Percentiles rank a stretch among this genome's conserved stretches.
phyloP scores from a whole-genome alignment of 2,113 vertebrate species.

The Poeciliopsis retropinna region DNA sequence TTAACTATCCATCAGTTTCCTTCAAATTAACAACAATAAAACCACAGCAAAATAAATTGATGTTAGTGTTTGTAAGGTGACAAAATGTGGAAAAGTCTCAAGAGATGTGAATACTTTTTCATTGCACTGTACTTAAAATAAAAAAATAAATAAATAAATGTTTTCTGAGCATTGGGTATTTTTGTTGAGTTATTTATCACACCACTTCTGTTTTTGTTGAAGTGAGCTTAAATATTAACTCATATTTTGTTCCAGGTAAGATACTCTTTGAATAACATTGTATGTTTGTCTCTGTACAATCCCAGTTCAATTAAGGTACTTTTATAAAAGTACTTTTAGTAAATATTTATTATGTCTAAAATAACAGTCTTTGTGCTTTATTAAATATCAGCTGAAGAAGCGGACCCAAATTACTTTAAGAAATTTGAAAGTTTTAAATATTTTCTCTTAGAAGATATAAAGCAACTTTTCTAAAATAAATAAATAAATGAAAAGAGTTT shows the following conservation, averaged over 20 bases:
- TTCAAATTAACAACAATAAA: not conserved
- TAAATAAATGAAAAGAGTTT: constrained; percentile 9
- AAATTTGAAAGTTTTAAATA: not conserved
- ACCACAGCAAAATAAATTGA: not conserved
- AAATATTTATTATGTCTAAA: not conserved
- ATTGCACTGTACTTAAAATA: no score
- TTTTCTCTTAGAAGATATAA: not conserved
- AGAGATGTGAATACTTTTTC: no score
- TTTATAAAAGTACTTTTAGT: not conserved
- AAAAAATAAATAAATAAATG: no score
- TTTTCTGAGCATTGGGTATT: no score
- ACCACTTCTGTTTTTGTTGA: no score
- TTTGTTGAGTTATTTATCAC: no score
- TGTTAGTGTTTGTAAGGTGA: not conserved
- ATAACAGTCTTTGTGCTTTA: not conserved
- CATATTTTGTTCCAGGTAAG: no score
- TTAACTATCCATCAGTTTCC: not conserved
- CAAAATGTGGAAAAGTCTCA: not conserved
- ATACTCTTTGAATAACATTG: no score
- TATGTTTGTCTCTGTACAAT: no score
- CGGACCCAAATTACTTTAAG: not conserved
- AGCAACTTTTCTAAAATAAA: not conserved
- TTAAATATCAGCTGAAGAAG: not conserved
- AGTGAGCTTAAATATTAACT: no score
- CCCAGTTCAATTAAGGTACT: no score